Conservation (phyloP, 2,113 vertebrate species). For the Notarius lentiginosus region DNA sequence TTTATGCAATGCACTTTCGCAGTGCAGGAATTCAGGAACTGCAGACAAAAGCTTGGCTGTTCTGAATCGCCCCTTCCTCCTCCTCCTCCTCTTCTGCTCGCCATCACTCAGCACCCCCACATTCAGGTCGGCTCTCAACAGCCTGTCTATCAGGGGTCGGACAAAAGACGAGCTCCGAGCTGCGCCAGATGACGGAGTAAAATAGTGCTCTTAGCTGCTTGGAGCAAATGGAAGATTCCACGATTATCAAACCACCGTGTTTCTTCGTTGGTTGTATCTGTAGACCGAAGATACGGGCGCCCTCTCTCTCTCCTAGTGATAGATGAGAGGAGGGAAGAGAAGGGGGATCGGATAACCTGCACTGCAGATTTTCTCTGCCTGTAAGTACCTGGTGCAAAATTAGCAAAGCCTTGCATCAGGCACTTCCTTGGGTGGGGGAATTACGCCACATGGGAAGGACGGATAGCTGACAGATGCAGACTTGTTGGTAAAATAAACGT, state of each 20-base stretch:
- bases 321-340: conserved; percentile 18
- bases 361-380: conserved; percentile 23
- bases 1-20: conserved; percentile 70
- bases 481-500: conserved; percentile 42
- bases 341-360: background rate
- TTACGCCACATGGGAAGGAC: background rate
- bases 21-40: conserved; percentile 68
- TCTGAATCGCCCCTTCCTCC: conserved; percentile 9
- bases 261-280: conserved; percentile 23
- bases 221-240: background rate
- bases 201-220: background rate
- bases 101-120: conserved; percentile 45
- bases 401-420: conserved; percentile 45
- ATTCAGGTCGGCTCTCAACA: conserved; percentile 55
- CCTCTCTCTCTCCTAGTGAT: background rate
- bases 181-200: conserved; percentile 6
- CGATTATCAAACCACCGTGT: background rate
- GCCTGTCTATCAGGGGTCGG: background rate
- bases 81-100: conserved; percentile 15
- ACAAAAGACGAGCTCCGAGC: conserved; percentile 28
- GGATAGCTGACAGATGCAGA: conserved; percentile 45
- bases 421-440: conserved; percentile 13
- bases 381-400: conserved; percentile 35
- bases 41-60: conserved; percentile 66
- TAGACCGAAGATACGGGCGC: conserved; percentile 1